phyloP scores from a whole-genome alignment of 2,113 vertebrate species.

The Chascanopsetta lugubris region DNA sequence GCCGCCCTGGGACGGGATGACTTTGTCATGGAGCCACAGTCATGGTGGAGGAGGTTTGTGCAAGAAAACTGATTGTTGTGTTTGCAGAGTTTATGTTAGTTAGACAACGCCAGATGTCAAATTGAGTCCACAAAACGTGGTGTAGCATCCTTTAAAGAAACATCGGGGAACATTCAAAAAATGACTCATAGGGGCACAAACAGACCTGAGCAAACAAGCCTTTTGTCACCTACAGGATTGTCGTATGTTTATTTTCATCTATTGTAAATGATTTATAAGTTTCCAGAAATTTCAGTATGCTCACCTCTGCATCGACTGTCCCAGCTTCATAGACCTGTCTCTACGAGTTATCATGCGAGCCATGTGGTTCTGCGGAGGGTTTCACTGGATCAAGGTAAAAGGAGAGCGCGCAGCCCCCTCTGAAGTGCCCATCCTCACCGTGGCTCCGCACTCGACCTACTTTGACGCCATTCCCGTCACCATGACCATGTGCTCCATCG shows the following conservation, averaged over 20 bases:
- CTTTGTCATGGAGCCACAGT: constrained; percentile 82
- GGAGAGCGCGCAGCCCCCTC: constrained; percentile 83
- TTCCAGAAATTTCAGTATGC: not conserved
- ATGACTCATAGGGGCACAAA: too few species aligned
- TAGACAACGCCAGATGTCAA: too few species aligned
- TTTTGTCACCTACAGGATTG: not conserved
- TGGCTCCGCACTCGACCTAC: constrained; percentile 95
- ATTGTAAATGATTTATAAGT: not conserved
- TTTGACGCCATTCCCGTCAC: constrained; percentile 97
- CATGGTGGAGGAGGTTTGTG: constrained; percentile 86
- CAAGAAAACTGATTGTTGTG: not conserved
- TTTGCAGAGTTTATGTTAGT: not conserved
- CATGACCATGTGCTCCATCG: constrained; percentile 94
- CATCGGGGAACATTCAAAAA: too few species aligned
- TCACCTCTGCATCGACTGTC: not conserved
- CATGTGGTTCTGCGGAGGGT: constrained; percentile 97
- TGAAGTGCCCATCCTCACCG: constrained; percentile 89
- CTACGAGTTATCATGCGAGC: constrained; percentile 90
- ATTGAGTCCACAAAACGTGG: too few species aligned
- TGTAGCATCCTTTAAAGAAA: too few species aligned
- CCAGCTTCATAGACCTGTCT: constrained; percentile 86
- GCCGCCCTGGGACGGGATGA: constrained; percentile 85
- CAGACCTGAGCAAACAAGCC: not conserved
- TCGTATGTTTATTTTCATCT: not conserved
- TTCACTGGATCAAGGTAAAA: constrained; percentile 92